These are phyloP conservation scores for Bos javanicus DNA, from an alignment of 2,113 vertebrate genomes.

Conservation along the genomic window DNA sequence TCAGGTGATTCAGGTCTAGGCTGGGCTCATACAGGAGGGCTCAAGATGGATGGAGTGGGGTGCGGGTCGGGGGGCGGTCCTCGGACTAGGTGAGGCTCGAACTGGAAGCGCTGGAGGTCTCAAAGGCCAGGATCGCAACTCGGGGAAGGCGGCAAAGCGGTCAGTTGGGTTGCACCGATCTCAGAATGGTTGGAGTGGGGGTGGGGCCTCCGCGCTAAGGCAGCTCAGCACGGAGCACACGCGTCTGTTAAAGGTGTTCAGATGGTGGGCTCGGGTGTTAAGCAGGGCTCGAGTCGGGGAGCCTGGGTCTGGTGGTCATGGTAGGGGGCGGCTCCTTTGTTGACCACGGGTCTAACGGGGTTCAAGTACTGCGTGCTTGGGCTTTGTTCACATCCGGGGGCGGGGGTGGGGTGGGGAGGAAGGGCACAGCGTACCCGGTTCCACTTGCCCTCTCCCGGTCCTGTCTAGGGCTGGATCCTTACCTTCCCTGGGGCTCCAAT, in stretches of 20 bases:
- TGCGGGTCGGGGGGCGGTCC: not conserved
- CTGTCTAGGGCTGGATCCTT: conserved; percentile 23
- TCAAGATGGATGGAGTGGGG: not conserved
- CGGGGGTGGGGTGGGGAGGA: not conserved
- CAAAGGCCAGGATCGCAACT: not conserved
- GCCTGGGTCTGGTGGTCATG: not conserved
- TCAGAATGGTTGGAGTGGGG: not conserved
- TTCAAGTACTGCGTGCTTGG: not conserved
- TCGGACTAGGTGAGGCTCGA: not conserved
- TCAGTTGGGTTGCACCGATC: not conserved
- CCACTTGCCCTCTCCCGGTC: not conserved
- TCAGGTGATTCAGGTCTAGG: not conserved
- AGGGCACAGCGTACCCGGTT: not conserved
- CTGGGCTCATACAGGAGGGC: not conserved
- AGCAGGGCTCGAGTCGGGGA: not conserved
- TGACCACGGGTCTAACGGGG: not conserved
- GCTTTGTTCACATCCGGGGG: not conserved
- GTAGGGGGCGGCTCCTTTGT: not conserved
- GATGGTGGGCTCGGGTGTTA: not conserved
- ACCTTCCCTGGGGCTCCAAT: conserved; percentile 61
- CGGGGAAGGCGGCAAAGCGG: not conserved
- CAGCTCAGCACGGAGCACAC: not conserved
- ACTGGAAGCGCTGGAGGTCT: not conserved
- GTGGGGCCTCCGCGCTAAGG: not conserved
- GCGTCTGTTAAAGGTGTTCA: not conserved